Evolutionary conservation across 2,888 invertebrate genomes (phyloP), one percentile per base, ranked within the genome.

Genomic region (Drosophila nigricruria): DNA sequence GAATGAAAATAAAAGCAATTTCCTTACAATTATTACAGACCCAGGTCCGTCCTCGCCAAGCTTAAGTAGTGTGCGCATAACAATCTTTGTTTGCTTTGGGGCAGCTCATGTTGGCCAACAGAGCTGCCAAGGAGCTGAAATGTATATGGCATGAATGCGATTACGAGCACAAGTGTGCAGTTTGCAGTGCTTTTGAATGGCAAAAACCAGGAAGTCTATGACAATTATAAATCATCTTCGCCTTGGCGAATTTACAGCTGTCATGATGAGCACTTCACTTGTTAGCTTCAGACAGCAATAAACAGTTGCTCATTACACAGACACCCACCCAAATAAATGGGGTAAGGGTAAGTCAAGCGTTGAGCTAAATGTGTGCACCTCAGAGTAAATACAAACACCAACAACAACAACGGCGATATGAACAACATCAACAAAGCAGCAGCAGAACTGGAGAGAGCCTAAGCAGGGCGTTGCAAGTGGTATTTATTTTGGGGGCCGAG

Each of bases 191-290:
- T 71, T 78, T 70, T 71, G 78, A 81, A 65, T 68, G 58, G 40
- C 54, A 71, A 65, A 67, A 86, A 85, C 88, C 83, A 84, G 83
- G 83, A 84, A 84, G 88, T 84, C 81, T 79, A 88, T 77, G 83
- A 84, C 83, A 84, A 88, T 84, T 84, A 88, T 85, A 84, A 84
- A 88, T 88, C 83, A 84, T 84, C 83, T 76, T 78, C 74, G 85
- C 64, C 83, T 76, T 63, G 70, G 83, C 70, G 63, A 80, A 88
- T 81, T 84, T 64, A 70, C 73, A 70, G 76, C 86, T 81, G 83
- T 84, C 83, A 84, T 85, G 88, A 82, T 86, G 83, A 79, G 83
- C 72, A 76, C 73, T 76, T 68, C 83, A 86, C 73, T 82, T 80
- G 81, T 73, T 82, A 84, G 49, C 70, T 59, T 65, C 70, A 70